These are phyloP conservation scores for Lucilia cuprina DNA, from an alignment of 1,140 invertebrate genomes.

Conservation along the genomic window DNA sequence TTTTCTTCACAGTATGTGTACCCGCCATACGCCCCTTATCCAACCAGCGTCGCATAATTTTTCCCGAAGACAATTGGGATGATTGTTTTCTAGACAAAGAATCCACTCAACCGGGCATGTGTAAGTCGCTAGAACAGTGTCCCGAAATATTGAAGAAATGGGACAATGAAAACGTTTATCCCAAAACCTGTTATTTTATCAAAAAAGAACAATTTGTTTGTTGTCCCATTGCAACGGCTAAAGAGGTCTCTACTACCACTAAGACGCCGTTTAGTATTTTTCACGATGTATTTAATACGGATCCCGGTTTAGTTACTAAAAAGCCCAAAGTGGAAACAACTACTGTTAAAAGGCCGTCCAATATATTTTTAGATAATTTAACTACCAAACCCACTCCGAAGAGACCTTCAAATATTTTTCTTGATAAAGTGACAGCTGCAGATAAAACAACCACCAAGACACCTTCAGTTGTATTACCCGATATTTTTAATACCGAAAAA, in stretches of 20 bases:
- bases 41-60: slow-evolving; percentile 48
- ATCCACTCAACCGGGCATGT: slow-evolving; percentile 41
- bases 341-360: too few species aligned
- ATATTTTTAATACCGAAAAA: background rate
- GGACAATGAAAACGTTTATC: slow-evolving; percentile 41
- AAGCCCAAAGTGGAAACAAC: too few species aligned
- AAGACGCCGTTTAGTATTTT: too few species aligned
- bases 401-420: too few species aligned
- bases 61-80: slow-evolving; percentile 52
- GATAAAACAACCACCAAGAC: too few species aligned
- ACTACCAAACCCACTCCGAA: too few species aligned
- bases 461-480: background rate
- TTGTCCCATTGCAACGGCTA: slow-evolving; percentile 38
- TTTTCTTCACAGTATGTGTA: background rate
- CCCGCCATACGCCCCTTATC: slow-evolving; percentile 45
- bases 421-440: too few species aligned
- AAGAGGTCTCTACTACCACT: background rate
- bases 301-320: too few species aligned
- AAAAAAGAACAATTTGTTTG: slow-evolving; percentile 57
- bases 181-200: slow-evolving; percentile 57
- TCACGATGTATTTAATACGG: too few species aligned
- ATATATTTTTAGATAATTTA: too few species aligned
- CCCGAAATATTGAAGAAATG: slow-evolving; percentile 45
- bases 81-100: slow-evolving; percentile 49
- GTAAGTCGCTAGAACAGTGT: slow-evolving; percentile 49